Percentiles rank a stretch among this genome's conserved stretches.
Evolutionary conservation across 2,113 vertebrate species (phyloP).

Genomic region (Hiodon tergisus): DNA sequence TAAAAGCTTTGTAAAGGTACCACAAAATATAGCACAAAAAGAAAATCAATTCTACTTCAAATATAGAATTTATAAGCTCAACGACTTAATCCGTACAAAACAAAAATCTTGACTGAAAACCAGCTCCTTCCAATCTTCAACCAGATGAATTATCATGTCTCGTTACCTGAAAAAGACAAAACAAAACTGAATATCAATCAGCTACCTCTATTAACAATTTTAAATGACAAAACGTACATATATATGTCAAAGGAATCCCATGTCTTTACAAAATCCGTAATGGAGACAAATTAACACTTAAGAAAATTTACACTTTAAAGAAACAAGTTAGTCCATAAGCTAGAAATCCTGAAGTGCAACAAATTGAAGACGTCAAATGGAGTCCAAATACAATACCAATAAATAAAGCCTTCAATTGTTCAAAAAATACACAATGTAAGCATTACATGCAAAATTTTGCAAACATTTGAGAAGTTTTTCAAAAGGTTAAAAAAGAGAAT

Average conservation of each 20-base stretch:
- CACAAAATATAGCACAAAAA: constrained; percentile 16
- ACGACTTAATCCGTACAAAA: constrained; percentile 42
- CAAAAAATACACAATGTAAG: constrained; percentile 54
- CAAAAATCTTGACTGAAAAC: constrained; percentile 39
- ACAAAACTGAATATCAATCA: constrained; percentile 52
- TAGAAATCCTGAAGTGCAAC: constrained; percentile 57
- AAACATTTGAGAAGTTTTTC: constrained; percentile 50
- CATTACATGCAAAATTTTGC: constrained; percentile 64
- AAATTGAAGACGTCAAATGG: constrained; percentile 44
- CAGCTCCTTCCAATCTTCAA: constrained; percentile 42
- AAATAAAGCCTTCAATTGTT: constrained; percentile 49
- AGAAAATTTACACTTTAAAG: constrained; percentile 47
- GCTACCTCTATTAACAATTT: constrained; percentile 22
- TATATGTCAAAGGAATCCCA: constrained; percentile 51
- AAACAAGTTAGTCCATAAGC: constrained; percentile 56
- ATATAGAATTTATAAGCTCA: constrained; percentile 12
- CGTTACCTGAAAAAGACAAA: constrained; percentile 78
- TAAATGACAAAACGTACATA: constrained; percentile 18
- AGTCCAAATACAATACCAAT: constrained; percentile 47
- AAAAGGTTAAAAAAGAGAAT: constrained; percentile 59
- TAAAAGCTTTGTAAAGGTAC: constrained; percentile 14
- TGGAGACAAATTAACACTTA: constrained; percentile 39
- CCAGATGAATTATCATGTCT: constrained; percentile 68
- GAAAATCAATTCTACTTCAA: constrained; percentile 12
- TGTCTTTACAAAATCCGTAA: constrained; percentile 45